Evolutionary conservation across 2,113 vertebrate species (phyloP), one percentile per base, ranked within the genome.

Genomic region (Amphilophus citrinellus): DNA sequence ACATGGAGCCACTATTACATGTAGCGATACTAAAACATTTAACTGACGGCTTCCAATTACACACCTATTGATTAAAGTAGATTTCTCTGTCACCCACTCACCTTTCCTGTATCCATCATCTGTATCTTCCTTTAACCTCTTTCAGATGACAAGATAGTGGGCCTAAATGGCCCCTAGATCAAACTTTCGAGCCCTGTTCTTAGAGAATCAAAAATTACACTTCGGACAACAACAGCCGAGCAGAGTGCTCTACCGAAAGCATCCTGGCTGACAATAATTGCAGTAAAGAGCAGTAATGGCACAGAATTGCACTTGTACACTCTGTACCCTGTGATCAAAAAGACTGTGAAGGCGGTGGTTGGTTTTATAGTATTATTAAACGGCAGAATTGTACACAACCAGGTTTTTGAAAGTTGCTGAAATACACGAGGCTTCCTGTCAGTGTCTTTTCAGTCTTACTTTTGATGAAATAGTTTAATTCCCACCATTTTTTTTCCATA

Each of bases 21-120:
- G 32, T 3, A 7, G 18, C n/a, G 37, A 60, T 53, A 80, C 80
- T 85, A 78, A 83, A 91, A 89, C 86, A 90, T 92, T 90, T 68
- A 85, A 89, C 68, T 84, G 89, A 90, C 86, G 84, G 88, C 82
- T 84, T 86, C 88, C 88, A 91, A 92, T 90, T 92, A 92, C 73
- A 79, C 80, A 77, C 37, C 44, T 88, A 92, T 87, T 91, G 89
- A 95, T 94, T 91, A 88, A 68, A 86, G 85, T 77, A 63, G 42
- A 77, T 80, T 78, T 86, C 60, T 82, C 77, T 58, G 80, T 76
- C 50, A 18, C 58, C 30, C 50, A 20, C 82, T 47, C n/a, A 59
- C 66, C 75, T 68, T 59, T 68, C 14, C 75, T 68, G 50, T 60
- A 87, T 39, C 77, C 57, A 62, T 85, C 62, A 77, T 84, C 50